Percentiles rank a stretch among this genome's conserved stretches.
These are phyloP conservation scores for Zaprionus capensis DNA, from an alignment of 1,140 invertebrate genomes.

Conservation along the genomic window DNA sequence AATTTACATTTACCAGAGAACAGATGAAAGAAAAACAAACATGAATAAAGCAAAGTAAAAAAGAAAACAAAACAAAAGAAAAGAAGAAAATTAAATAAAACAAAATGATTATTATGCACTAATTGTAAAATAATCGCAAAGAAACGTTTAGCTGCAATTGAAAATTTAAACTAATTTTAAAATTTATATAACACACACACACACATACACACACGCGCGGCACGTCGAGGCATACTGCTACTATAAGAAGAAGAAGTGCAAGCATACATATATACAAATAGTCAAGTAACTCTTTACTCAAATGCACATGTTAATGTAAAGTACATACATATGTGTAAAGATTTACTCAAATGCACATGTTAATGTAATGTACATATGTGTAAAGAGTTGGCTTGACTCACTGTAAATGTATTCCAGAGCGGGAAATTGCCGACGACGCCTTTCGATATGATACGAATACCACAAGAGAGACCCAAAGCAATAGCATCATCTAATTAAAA, in stretches of 20 bases:
- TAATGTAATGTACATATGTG: no score
- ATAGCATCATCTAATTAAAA: slow-evolving; percentile 33
- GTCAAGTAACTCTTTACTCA: no score
- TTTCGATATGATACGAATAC: background rate
- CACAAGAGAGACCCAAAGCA: slow-evolving; percentile 30
- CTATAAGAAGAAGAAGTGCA: background rate
- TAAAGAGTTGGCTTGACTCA: no score
- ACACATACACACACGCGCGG: slow-evolving; percentile 1
- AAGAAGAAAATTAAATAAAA: slow-evolving; percentile 5
- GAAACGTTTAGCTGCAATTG: slow-evolving; percentile 75
- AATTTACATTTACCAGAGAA: slow-evolving; percentile 25
- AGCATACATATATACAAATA: slow-evolving; percentile 5
- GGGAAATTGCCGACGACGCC: background rate
- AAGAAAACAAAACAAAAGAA: slow-evolving; percentile 3
- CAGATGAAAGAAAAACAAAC: background rate
- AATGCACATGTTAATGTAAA: no score
- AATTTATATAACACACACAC: slow-evolving; percentile 20
- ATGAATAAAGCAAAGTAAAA: background rate
- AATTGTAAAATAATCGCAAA: slow-evolving; percentile 68
- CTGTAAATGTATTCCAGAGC: background rate
- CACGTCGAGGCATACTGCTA: slow-evolving; percentile 13
- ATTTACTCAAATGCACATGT: no score
- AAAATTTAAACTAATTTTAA: slow-evolving; percentile 67
- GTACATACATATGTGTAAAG: background rate
- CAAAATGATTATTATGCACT: slow-evolving; percentile 41